Evolutionary conservation across 2,888 invertebrate species (phyloP), one percentile per base, ranked within the genome.

Genomic region (Mimachlamys varia): DNA sequence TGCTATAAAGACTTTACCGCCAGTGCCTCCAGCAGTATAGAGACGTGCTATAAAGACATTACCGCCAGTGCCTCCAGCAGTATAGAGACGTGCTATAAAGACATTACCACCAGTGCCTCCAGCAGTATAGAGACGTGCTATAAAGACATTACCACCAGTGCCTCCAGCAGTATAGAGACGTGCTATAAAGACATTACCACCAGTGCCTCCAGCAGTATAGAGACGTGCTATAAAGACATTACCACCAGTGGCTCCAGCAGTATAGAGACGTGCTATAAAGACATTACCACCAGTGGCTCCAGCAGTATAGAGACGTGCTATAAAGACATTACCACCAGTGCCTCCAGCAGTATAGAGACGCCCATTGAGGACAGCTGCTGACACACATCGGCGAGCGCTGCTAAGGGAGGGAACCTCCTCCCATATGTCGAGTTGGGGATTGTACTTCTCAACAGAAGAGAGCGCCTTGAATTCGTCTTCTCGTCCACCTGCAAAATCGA

Each of bases 11-110:
- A 27, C 33, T 33, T 76, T 76, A 76, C 76, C 76, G 95, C 95
- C 95, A 44, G 95, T 95, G 15, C 95, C 95, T 0, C 95, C 95
- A 38, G 95, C 94, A 13, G 95, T 94, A 89, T 95, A 95, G 27
- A 95, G 89, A 22, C 93, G 92, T 7, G 95, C 95, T 89, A 92
- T 92, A n/a, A 93, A 89, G 49, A 93, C 55, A 1, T 76, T 76
- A 76, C 76, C 76, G 95, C 95, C 95, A 44, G 95, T 95, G 15
- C 95, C 95, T 0, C 95, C 95, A 38, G 95, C 94, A 13, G 95
- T 94, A 89, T 95, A 95, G 27, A 95, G 89, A 22, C 93, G 92
- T 7, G 95, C 95, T 89, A 92, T 92, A n/a, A 93, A 89, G 49
- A 93, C 55, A 1, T 76, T 76, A 76, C 76, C 76, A 95, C 95